A percentile compares a stretch with the other conserved stretches of the same genome.
Evolutionary conservation across 2,888 invertebrate species (phyloP).

Genomic region (Lydus trimaculatus): DNA sequence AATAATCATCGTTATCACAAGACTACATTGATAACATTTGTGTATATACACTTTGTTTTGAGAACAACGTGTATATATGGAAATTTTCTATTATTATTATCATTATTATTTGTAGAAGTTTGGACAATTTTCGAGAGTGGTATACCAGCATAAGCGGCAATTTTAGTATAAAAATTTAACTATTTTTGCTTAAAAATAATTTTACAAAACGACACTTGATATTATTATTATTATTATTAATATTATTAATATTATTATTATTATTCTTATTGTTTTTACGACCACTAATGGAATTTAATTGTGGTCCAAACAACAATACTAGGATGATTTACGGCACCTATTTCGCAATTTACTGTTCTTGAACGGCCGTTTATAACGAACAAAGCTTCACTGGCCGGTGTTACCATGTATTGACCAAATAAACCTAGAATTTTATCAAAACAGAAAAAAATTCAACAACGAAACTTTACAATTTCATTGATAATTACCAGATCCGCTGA

Average conservation of each 20-base stretch:
- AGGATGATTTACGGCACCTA: slow-evolving; percentile 72
- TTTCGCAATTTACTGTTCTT: slow-evolving; percentile 77
- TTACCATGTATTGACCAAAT: slow-evolving; percentile 77
- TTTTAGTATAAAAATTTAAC: slow-evolving; percentile 25
- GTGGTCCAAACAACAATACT: slow-evolving; percentile 72
- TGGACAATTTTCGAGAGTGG: slow-evolving; percentile 24
- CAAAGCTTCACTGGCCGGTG: slow-evolving; percentile 73
- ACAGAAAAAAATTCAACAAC: too few relatives aligned
- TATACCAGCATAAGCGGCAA: not conserved
- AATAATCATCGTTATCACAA: slow-evolving; percentile 46
- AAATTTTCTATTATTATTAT: too few relatives aligned
- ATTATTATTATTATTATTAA: not conserved
- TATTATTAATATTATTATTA: slow-evolving; percentile 11
- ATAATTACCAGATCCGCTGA: slow-evolving; percentile 66
- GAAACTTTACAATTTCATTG: not conserved
- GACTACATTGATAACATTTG: slow-evolving; percentile 50
- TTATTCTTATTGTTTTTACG: slow-evolving; percentile 25
- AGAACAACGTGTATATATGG: too few relatives aligned
- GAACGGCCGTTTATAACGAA: slow-evolving; percentile 76
- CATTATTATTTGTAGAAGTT: slow-evolving; percentile 12
- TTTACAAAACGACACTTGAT: slow-evolving; percentile 16
- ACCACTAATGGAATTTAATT: slow-evolving; percentile 64
- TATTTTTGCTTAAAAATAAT: slow-evolving; percentile 15
- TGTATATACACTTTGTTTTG: slow-evolving; percentile 17
- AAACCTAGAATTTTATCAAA: slow-evolving; percentile 61